Percentiles rank a stretch among this genome's conserved stretches.
Evolutionary conservation across 2,888 invertebrate species (phyloP).

Genomic region (Vannuccia rotundouncinata): DNA sequence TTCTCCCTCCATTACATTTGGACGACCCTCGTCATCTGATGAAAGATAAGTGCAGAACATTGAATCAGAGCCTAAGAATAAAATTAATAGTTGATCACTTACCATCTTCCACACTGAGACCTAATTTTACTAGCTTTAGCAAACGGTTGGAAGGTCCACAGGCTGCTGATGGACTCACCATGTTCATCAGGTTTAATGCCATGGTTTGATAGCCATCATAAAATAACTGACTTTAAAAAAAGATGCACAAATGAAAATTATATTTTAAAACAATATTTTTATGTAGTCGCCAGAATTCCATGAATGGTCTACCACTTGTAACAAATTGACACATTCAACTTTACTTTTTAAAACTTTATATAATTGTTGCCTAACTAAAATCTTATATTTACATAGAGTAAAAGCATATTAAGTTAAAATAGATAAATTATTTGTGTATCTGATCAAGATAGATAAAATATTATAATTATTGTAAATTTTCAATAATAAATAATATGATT

Average conservation of each 20-base stretch:
- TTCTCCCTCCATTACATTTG: constrained; percentile 55
- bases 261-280: background rate
- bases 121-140: constrained; percentile 74
- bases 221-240: constrained; percentile 72
- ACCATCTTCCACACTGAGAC: constrained; percentile 73
- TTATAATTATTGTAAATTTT: too few relatives aligned
- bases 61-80: too few relatives aligned
- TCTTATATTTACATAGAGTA: too few relatives aligned
- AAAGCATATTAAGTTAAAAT: too few relatives aligned
- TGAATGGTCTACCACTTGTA: too few relatives aligned
- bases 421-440: too few relatives aligned
- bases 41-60: too few relatives aligned
- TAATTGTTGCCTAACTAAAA: too few relatives aligned
- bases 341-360: too few relatives aligned
- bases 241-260: background rate
- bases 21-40: constrained; percentile 34
- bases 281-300: background rate
- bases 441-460: too few relatives aligned
- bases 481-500: too few relatives aligned
- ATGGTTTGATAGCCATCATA: constrained; percentile 94
- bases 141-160: constrained; percentile 92
- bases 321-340: too few relatives aligned
- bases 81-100: background rate
- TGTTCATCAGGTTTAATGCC: constrained; percentile 73
- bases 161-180: constrained; percentile 74